Base-by-base conservation (phyloP, 2,888 invertebrate species). In the Apomyelois bistriatella region DNA sequence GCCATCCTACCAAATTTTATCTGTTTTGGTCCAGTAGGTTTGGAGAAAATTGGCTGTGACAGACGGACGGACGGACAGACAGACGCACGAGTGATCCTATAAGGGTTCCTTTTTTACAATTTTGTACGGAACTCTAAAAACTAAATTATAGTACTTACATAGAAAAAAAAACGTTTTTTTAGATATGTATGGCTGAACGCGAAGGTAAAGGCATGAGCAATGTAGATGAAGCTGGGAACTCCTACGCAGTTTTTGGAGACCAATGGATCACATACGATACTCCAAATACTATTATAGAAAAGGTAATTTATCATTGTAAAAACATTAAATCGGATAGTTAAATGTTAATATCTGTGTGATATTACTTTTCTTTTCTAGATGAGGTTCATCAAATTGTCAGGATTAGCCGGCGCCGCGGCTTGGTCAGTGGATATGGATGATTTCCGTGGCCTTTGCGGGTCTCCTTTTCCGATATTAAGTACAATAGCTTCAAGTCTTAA, bases 191-290 rank as follows among this genome's bases (percentile, higher is more conserved):
- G 76, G 86, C 88, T 48, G 82, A 92, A 62, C 91, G 91, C 37
- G 91, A 92, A 58, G 88, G 89, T n/a, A 85, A 83, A 59, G 93
- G 93, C 81, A 61, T 66, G 1, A 87, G 79, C 48, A 85, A 87
- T 12, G 73, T 91, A 9, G 95, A 95, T 65, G 89, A 90, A 47
- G 91, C 91, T 30, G 95, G 95, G 0, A 92, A 94, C 12, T 93
- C 95, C 0, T 95, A 91, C 65, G 89, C 92, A 1, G 91, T 93
- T 7, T 92, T 92, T 48, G 94, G 93, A 5, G 94, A 95, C 71
- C 96, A 96, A 65, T 96, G 96, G 96, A 91, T 96, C 57, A 94
- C 95, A 4, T 96, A 93, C 67, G 96, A 96, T 58, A 94, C 95
- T 64, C 91, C 91, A 0, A 83, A 91, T 12, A 94, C 94, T 53